Evolutionary conservation across 2,113 vertebrate species (phyloP).

Genomic region (Catharus minimus): DNA sequence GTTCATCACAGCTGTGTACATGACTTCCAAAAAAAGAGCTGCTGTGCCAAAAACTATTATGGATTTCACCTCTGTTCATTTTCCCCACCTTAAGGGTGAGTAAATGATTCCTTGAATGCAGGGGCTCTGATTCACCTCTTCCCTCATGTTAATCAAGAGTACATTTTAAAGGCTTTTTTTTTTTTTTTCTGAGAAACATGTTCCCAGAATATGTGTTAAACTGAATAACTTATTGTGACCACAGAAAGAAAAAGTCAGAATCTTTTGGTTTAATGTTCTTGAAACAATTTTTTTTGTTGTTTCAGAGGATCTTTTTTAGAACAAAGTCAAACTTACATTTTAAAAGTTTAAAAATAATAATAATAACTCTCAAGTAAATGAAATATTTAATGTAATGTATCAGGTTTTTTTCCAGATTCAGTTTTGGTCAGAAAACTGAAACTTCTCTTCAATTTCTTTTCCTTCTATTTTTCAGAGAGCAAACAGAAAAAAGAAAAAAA

Average conservation of each 20-base stretch:
- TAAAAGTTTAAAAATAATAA: neutral
- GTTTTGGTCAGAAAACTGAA: neutral
- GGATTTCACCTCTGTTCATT: slow-evolving; percentile 24
- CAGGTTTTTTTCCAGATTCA: neutral
- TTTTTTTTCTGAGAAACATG: neutral
- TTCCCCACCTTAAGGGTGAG: slow-evolving; percentile 7
- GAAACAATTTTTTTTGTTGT: neutral
- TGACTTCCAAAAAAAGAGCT: slow-evolving; percentile 9
- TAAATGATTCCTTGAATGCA: neutral
- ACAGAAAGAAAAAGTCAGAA: neutral
- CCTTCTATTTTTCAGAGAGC: neutral
- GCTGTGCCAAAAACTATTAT: slow-evolving; percentile 18
- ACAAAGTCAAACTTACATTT: neutral
- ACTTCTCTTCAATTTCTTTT: neutral
- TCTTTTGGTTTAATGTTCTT: neutral
- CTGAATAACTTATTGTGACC: neutral
- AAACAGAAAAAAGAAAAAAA: neutral
- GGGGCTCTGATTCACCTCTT: neutral
- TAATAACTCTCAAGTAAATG: neutral
- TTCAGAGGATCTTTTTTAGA: neutral
- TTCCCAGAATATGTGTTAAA: neutral
- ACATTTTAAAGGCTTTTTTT: slow-evolving; percentile 42
- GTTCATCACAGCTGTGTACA: slow-evolving; percentile 16
- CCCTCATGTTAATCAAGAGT: slow-evolving; percentile 27
- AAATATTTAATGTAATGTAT: neutral